Evolutionary conservation across 2,797 vertebrate genomes (phyloP), one percentile per base, ranked within the genome.

Genomic region (Rachycentron canadum): DNA sequence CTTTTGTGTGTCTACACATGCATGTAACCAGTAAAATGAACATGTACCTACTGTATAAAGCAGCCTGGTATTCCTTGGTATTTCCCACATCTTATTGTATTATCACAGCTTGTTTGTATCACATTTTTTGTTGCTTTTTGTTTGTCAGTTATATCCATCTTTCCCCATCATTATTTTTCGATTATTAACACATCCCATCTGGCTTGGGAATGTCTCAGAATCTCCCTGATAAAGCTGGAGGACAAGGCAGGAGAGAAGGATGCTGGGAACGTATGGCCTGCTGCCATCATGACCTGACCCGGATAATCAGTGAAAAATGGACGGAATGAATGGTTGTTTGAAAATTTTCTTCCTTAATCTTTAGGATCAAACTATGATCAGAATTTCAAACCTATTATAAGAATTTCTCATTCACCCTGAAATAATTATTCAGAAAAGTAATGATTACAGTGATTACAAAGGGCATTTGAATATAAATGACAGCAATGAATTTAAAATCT

Each of bases 391-490:
- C 53, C 57, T 34, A 74, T 68, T 53, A 28, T 40, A 55, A 47
- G 11, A 23, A 47, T 66, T 67, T 76, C 58, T 78, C 58, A 76
- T 81, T 86, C 40, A 32, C 58, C 47, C 49, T 64, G 58, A 87
- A 78, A 69, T 85, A 78, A 85, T 70, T 77, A 67, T 53, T 65
- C 1, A 3, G 45, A 79, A 73, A 82, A 83, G 69, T 73, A 76
- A 63, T 61, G 47, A 81, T 84, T 80, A 64, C 70, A 67, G 81
- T 63, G 67, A 84, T 73, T 75, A 74, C 59, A 84, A 82, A 63
- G 57, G 70, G 23, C 17, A 83, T 91, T 89, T 86, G 75, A 88
- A 92, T 90, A 77, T 74, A 88, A 92, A 93, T 87, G 76, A 73
- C 45, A 36, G 66, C 81, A 76, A 81, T 88, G 78, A 87, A 89